Percentiles rank a stretch among this genome's conserved stretches.
Conservation (phyloP, 2,113 vertebrate genomes). For the Cygnus buccinator region DNA sequence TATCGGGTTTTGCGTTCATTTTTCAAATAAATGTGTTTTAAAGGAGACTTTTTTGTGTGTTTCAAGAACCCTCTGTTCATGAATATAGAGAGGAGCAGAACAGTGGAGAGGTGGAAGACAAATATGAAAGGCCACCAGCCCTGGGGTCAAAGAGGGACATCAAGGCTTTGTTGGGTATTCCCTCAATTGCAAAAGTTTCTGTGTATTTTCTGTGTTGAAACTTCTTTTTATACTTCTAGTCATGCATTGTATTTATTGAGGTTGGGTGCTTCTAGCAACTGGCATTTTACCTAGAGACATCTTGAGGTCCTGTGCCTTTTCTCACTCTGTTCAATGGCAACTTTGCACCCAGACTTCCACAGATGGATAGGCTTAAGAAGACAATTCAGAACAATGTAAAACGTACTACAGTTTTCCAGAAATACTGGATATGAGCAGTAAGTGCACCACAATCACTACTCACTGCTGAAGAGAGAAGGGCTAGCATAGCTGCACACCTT, state of each 20-base stretch:
- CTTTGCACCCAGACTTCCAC: background rate
- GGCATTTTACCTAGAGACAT: background rate
- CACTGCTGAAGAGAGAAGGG: background rate
- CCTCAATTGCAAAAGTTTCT: background rate
- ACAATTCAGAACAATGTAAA: background rate
- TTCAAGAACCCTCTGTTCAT: background rate
- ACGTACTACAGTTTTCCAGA: background rate
- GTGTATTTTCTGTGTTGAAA: background rate
- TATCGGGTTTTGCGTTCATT: background rate
- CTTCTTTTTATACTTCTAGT: background rate
- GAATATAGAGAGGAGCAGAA: background rate
- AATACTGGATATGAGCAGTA: background rate
- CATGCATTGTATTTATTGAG: background rate
- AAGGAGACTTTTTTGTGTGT: background rate
- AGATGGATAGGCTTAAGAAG: background rate
- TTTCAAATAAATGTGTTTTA: background rate
- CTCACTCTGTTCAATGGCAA: background rate
- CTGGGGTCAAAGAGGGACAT: fast-evolving
- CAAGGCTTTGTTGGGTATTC: background rate
- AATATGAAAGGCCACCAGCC: background rate
- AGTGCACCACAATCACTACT: background rate
- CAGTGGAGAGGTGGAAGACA: background rate
- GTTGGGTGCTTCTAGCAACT: background rate
- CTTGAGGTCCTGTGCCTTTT: too few relatives aligned
- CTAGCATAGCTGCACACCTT: background rate